Evolutionary conservation across 2,113 vertebrate species (phyloP), one percentile per base, ranked within the genome.

Genomic region (Halichoerus grypus): DNA sequence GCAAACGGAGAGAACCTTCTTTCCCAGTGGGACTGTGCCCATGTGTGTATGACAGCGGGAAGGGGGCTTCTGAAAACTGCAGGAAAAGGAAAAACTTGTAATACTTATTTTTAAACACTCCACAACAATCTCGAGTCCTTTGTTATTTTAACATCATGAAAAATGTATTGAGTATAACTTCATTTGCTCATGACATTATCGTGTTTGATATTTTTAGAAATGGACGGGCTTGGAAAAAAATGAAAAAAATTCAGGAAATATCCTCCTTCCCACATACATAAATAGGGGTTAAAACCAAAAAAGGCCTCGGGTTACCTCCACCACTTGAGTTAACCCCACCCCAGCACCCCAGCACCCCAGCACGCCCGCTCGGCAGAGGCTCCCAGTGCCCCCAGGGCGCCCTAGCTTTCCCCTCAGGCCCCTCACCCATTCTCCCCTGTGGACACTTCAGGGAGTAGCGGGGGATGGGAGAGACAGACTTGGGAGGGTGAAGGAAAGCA

Each of bases 141-240:
- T 92, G 77, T 92, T 90, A 88, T 86, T 91, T 96, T 93, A 92
- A 88, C 53, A 36, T 39, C 42, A 79, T 92, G 61, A 67, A 77
- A 90, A 81, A 76, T 76, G 42, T 82, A 80, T 36, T 36, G 36
- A 36, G n/a, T 88, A 67, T 72, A 95, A 82, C 36, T 77, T 86
- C 24, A 19, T 95, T 88, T 91, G 59, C 82, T 92, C 39, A n/a
- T 31, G 46, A 88, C 63, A 86, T 95, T 94, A 85, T 88, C 82
- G 59, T 24, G 18, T 80, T 95, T 88, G 53, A 72, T 82, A 93
- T 74, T 86, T 83, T 97, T 95, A 95, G 95, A 96, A 96, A 88
- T 76, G 53, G 22, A 94, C 1, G 93, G 31, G 46, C 46, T 80
- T 98, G 31, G 57, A 61, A 95, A 96, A 88, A 96, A 96, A 93